Conservation (phyloP, 2,797 vertebrate species). For the Chelonia mydas region DNA sequence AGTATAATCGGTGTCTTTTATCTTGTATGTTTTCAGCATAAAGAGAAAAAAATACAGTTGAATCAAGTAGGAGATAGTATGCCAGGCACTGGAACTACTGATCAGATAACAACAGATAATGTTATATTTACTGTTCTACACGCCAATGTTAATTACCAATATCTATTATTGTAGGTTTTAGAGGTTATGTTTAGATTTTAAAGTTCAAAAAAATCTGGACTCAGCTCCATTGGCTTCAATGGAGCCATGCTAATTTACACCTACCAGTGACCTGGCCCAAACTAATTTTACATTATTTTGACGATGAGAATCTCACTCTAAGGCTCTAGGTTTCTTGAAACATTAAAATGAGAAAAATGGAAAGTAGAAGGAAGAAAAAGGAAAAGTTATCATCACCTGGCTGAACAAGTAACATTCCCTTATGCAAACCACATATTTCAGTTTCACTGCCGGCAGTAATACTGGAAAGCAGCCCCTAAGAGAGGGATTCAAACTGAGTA, state of each 20-base stretch:
- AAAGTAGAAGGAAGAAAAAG: constrained; percentile 1
- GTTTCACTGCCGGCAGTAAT: neutral
- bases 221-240: neutral
- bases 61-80: neutral
- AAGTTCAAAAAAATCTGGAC: neutral
- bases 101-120: neutral
- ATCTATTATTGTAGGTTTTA: neutral
- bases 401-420: neutral
- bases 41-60: neutral
- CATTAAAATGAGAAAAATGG: neutral
- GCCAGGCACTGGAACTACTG: neutral
- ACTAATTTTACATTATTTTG: neutral
- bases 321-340: neutral
- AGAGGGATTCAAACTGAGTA: neutral
- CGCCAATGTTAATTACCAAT: neutral
- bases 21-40: neutral
- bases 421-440: neutral
- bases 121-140: neutral
- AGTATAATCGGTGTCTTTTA: neutral
- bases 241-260: neutral
- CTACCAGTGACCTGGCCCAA: neutral
- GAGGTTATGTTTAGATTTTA: neutral
- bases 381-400: neutral
- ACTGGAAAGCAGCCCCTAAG: neutral
- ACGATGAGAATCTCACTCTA: neutral